Base-by-base conservation (phyloP, 2,888 invertebrate genomes). In the Zelleria hepariella region DNA sequence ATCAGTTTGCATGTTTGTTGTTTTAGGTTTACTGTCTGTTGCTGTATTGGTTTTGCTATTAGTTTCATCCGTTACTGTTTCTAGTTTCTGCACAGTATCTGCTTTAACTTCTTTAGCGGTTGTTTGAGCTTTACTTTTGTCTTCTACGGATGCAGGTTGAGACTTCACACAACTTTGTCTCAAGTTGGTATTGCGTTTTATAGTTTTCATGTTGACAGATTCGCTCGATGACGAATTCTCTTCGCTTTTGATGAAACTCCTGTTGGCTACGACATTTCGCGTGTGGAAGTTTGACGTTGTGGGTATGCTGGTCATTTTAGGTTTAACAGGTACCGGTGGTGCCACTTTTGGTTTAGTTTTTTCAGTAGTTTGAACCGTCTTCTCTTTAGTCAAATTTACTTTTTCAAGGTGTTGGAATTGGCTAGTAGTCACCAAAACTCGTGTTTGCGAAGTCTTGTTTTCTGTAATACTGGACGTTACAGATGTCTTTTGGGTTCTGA, bases 281-380 rank as follows among this genome's bases (percentile, higher is more conserved):
- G 67, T 69, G 64, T 74, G 71, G 51, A 71, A 64, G 57, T 65
- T 64, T 3, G 72, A 61, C 23, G 74, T 61, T 15, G 68, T 64
- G 6, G 80, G 70, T 60, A 80, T 74, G 63, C 73, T 78, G 42
- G 78, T 68, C 8, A 85, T 70, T 77, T 83, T 87, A 42, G 93
- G 93, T 79, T 93, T 93, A 0, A 82, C 85, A 48, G 93, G 93
- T 62, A 93, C 91, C 0, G 93, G 93, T 2, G 93, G 93, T 10
- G 93, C 93, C 61, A 80, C 60, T 74, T 87, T 88, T 5, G 90
- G 75, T 73, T 90, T 92, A 1, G 78, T 73, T 48, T 81, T 70
- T 67, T 77, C 80, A 52, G 73, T 61, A 52, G 53, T 55, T 59
- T 62, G 58, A 62, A 18, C 54, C 56, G 62, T 60, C 51, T 67